A percentile compares a stretch with the other conserved stretches of the same genome.
These are phyloP conservation scores for Poliocrania exsul DNA, from an alignment of 2,797 vertebrate genomes.

Conservation along the genomic window DNA sequence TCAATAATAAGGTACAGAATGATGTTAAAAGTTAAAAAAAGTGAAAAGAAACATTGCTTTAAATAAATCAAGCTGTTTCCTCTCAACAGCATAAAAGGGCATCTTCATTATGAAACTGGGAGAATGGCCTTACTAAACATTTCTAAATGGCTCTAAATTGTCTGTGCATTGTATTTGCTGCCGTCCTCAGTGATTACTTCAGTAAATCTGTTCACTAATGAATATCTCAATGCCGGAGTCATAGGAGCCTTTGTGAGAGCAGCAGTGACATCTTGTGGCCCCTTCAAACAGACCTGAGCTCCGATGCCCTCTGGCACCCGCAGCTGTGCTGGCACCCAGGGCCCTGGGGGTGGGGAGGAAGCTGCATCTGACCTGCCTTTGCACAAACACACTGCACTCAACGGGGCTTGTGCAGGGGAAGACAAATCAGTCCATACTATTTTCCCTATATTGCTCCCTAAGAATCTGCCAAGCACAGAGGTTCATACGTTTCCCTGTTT, in stretches of 20 bases:
- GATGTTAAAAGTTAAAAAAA: background rate
- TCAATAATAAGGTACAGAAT: background rate
- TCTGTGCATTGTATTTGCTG: background rate
- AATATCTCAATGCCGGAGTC: rapidly evolving
- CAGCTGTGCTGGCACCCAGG: background rate
- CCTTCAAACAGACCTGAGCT: background rate
- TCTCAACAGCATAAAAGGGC: background rate
- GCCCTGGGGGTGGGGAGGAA: background rate
- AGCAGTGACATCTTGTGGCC: constrained; percentile 75
- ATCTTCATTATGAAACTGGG: background rate
- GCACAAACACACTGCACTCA: rapidly evolving
- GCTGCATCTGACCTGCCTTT: background rate
- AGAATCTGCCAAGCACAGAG: background rate
- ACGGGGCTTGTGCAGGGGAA: rapidly evolving
- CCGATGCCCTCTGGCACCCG: rapidly evolving
- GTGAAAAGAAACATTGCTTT: background rate
- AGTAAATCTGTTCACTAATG: rapidly evolving
- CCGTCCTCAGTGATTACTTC: background rate
- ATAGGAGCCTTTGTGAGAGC: background rate
- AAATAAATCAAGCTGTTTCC: background rate
- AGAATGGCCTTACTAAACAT: background rate
- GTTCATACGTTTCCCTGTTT: rapidly evolving
- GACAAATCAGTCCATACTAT: rapidly evolving
- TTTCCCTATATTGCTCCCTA: rapidly evolving
- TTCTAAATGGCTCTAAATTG: background rate